These are phyloP conservation scores for Peromyscus eremicus DNA, from an alignment of 2,797 vertebrate genomes.

Conservation along the genomic window DNA sequence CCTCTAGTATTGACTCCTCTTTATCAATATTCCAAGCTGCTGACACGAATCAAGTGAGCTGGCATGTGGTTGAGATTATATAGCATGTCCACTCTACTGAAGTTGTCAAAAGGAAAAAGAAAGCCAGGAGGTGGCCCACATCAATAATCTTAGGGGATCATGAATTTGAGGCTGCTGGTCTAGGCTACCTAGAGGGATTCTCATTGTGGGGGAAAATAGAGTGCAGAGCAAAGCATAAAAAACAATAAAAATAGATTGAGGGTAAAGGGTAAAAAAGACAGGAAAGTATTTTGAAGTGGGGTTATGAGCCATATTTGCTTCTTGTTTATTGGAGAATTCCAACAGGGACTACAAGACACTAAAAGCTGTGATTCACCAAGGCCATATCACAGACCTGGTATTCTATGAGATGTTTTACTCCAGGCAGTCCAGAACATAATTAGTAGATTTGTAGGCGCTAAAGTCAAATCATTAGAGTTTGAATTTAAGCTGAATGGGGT, in stretches of 20 bases:
- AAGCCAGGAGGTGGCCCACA: background rate
- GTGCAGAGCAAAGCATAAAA: background rate
- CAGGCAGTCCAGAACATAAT: background rate
- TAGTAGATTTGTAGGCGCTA: background rate
- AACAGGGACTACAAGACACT: background rate
- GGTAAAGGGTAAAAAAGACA: background rate
- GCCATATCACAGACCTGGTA: background rate
- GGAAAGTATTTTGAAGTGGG: background rate
- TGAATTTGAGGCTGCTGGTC: background rate
- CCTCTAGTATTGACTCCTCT: background rate
- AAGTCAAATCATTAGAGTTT: conserved; percentile 1
- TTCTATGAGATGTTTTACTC: background rate
- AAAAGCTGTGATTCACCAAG: background rate
- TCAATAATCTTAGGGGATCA: background rate
- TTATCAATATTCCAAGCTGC: background rate
- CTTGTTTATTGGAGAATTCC: background rate
- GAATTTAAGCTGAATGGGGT: conserved; percentile 11
- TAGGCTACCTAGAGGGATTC: background rate
- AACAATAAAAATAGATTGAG: background rate
- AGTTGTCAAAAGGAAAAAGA: background rate
- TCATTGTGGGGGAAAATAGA: no score
- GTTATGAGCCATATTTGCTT: background rate
- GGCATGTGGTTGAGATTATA: background rate
- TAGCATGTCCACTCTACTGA: background rate
- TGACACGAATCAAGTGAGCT: background rate